phyloP scores from a whole-genome alignment of 1,140 invertebrate genomes.

The Sogatella furcifera region DNA sequence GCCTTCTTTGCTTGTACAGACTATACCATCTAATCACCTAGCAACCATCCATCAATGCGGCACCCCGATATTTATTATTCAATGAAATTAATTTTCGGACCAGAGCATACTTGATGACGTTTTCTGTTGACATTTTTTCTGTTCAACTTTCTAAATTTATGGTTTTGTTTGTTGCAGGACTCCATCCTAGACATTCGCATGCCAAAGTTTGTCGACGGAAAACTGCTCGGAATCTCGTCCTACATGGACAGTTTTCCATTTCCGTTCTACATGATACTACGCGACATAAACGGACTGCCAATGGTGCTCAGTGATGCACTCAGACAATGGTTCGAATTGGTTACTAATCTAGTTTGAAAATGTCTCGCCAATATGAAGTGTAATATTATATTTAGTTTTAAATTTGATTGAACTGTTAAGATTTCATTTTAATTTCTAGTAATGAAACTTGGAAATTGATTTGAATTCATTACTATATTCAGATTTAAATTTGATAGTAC shows the following conservation, averaged over 20 bases:
- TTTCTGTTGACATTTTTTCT: too few species aligned
- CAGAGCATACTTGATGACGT: not conserved
- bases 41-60: too few species aligned
- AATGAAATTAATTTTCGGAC: not conserved
- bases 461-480: too few species aligned
- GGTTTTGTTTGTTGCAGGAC: conserved; percentile 43
- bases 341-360: conserved; percentile 41
- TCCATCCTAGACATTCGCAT: conserved; percentile 86
- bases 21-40: too few species aligned
- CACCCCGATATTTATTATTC: too few species aligned
- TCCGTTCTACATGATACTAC: conserved; percentile 93
- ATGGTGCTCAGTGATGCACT: conserved; percentile 87
- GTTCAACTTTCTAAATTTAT: too few species aligned
- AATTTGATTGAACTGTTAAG: too few species aligned
- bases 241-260: conserved; percentile 97
- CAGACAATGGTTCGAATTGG: conserved; percentile 96
- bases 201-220: conserved; percentile 54
- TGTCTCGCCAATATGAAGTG: not conserved
- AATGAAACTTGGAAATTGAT: too few species aligned
- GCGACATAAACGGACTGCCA: conserved; percentile 79
- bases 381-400: too few species aligned
- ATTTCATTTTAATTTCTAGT: too few species aligned
- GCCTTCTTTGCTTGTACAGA: too few species aligned
- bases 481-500: too few species aligned
- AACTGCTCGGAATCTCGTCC: conserved; percentile 48